Base-by-base conservation (phyloP, 2,888 invertebrate species). In the Gibbula magus region DNA sequence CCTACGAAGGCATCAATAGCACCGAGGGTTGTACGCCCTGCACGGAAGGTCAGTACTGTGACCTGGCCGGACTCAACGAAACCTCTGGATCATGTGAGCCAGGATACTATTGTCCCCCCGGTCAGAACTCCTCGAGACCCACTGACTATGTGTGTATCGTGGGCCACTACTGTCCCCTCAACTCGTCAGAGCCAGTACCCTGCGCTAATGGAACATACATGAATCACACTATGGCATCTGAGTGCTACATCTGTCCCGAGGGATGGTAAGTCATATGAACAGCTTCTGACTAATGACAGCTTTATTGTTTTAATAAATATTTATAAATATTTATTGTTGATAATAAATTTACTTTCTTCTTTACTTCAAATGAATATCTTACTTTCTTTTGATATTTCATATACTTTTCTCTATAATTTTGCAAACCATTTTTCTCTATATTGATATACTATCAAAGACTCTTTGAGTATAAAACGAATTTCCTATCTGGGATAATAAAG, bases 181-280 rank as follows among this genome's bases (percentile, higher is more conserved):
- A 87, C 70, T 85, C 89, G 2, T 84, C 88, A 0, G 82, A 85
- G 51, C 91, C 92, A 0, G 82, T 88, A 20, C 91, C 90, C 2
- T 92, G 92, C 83, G 85, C 86, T n/a, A 89, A 90, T 81, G 92
- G 92, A 16, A 92, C 90, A 1, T 90, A 84, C 86, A 90, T 89
- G 88, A 91, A 91, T 80, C 88, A 89, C 75, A 89, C 90, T 5
- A 85, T 86, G 82, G 88, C 85, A 1, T 80, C 86, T 8, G 84
- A 84, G 52, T 91, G 92, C 79, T 89, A 90, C 77, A 86, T 83
- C 25, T 92, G 92, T 78, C 90, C 89, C 1, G 86, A 84, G 10
- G 91, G 91, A 84, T 92, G 91, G 91, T 91, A 82, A 83, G 89
- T 18, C 13, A 32, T 35, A 29, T n/a, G 16, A 25, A 22, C 13